Conservation (phyloP, 2,797 vertebrate species). For the Cynodonichthys magdalenae region DNA sequence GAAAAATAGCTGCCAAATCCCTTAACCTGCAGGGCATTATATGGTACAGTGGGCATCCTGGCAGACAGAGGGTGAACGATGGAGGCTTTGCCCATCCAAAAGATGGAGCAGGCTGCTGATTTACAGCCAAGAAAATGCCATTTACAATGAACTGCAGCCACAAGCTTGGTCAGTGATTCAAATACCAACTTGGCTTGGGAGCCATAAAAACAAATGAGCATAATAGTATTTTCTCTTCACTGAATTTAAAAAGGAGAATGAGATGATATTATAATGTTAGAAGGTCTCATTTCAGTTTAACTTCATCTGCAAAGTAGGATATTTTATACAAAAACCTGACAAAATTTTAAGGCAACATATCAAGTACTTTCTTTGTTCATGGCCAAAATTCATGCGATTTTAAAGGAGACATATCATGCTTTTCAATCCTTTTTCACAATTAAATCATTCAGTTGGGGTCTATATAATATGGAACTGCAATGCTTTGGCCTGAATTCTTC, state of each 20-base stretch:
- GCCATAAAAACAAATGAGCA: conserved; percentile 24
- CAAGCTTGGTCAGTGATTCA: conserved; percentile 38
- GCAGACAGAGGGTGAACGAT: conserved; percentile 38
- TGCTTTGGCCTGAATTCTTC: too few species aligned
- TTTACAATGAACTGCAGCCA: conserved; percentile 41
- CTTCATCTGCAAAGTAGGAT: background rate
- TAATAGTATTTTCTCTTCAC: conserved; percentile 5
- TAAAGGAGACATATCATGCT: too few species aligned
- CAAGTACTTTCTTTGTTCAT: too few species aligned
- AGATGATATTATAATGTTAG: background rate
- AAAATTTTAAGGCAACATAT: too few species aligned
- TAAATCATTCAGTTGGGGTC: too few species aligned
- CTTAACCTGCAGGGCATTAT: conserved; percentile 55
- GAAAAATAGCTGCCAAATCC: conserved; percentile 58
- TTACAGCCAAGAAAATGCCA: conserved; percentile 57
- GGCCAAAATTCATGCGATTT: too few species aligned
- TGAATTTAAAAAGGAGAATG: background rate
- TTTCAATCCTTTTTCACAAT: too few species aligned
- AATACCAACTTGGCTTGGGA: conserved; percentile 20
- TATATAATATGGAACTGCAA: too few species aligned
- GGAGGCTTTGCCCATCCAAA: conserved; percentile 46
- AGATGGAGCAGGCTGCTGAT: conserved; percentile 45
- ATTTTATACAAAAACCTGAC: background rate
- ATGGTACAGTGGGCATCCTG: conserved; percentile 46
- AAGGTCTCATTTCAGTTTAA: conserved; percentile 14